A percentile compares a stretch with the other conserved stretches of the same genome.
Conservation (phyloP, 2,113 vertebrate species). For the Arenaria interpres region DNA sequence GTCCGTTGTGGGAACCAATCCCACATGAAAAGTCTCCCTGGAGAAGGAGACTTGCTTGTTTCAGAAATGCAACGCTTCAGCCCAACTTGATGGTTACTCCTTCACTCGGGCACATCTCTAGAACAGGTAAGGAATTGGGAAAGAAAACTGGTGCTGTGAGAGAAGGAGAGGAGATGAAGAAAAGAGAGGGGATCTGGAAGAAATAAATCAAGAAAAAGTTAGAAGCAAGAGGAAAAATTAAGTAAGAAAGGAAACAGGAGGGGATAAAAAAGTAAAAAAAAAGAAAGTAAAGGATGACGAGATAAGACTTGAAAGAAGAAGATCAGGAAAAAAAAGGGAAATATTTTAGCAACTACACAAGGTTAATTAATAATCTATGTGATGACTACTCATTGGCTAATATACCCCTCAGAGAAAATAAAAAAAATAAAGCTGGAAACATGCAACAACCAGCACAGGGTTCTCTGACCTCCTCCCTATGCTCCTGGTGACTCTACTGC, state of each 20-base stretch:
- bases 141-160: not conserved
- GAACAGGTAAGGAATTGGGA: not conserved
- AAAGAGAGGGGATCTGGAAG: not conserved
- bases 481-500: not conserved
- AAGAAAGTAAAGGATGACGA: not conserved
- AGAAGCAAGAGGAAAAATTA: not conserved
- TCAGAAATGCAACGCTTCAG: not conserved
- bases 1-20: not conserved
- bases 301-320: not conserved
- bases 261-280: too few species aligned
- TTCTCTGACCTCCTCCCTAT: not conserved
- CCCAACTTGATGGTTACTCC: not conserved
- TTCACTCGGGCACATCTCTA: not conserved
- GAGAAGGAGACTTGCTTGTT: not conserved
- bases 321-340: not conserved
- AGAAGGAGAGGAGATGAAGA: not conserved
- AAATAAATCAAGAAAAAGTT: not conserved
- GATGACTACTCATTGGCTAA: not conserved
- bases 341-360: not conserved
- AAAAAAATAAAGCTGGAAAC: not conserved
- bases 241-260: too few species aligned
- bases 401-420: not conserved
- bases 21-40: not conserved
- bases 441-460: not conserved
- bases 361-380: not conserved